phyloP scores from a whole-genome alignment of 1,140 invertebrate species.

The Panulirus ornatus region DNA sequence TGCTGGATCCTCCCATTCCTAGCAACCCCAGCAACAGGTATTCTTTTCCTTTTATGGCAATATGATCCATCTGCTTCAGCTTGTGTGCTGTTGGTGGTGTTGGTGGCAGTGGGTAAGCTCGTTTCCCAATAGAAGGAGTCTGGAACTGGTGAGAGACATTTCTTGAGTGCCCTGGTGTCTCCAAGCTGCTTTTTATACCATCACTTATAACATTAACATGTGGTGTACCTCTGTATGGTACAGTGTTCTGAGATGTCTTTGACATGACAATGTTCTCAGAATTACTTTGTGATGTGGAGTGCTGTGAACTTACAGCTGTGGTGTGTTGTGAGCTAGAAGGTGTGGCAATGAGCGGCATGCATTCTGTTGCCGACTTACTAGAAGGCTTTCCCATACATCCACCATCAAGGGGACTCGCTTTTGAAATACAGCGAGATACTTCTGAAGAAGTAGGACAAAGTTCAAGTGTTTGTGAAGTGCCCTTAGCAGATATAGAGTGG shows the following conservation, averaged over 20 bases:
- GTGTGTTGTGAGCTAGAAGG: background rate
- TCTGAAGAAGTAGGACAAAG: no score
- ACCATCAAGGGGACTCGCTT: no score
- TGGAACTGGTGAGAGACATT: background rate
- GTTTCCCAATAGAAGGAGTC: background rate
- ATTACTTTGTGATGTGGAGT: background rate
- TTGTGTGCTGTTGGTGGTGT: background rate
- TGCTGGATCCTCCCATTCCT: slow-evolving; percentile 1
- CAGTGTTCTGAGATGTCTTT: background rate
- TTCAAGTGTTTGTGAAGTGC: no score
- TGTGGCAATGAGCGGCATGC: background rate
- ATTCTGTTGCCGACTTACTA: background rate
- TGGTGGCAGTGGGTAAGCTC: background rate
- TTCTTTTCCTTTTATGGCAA: background rate
- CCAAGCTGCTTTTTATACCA: background rate
- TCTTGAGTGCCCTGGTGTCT: background rate
- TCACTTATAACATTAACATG: background rate
- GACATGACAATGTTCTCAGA: background rate
- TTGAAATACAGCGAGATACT: no score
- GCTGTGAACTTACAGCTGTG: background rate
- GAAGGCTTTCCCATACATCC: no score
- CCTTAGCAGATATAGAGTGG: no score
- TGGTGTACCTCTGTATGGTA: background rate
- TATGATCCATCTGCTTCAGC: background rate
- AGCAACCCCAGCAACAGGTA: background rate